Evolutionary conservation across 2,797 vertebrate species (phyloP).

Genomic region (Aplochiton taeniatus): DNA sequence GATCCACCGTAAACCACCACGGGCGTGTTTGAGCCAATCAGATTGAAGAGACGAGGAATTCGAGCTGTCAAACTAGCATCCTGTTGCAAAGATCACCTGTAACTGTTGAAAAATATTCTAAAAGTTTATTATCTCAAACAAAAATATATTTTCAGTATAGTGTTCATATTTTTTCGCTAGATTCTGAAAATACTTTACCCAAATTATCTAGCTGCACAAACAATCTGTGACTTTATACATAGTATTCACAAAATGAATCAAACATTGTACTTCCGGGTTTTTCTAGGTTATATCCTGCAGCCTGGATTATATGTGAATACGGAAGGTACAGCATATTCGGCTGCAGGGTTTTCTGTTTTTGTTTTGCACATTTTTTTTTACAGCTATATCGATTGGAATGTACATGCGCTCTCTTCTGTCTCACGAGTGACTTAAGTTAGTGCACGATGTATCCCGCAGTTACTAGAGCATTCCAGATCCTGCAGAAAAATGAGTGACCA

Average conservation of each 20-base stretch:
- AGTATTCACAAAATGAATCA: too few species aligned
- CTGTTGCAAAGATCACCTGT: slow-evolving; percentile 3
- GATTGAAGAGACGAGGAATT: slow-evolving; percentile 18
- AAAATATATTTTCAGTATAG: too few species aligned
- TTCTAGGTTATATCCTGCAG: too few species aligned
- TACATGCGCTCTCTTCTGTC: too few species aligned
- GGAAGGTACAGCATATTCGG: not conserved
- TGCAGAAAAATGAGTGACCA: not conserved
- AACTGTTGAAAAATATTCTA: not conserved
- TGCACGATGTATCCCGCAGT: not conserved
- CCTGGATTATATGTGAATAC: not conserved
- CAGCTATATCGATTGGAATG: too few species aligned
- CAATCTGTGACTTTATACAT: too few species aligned
- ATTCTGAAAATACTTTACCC: too few species aligned
- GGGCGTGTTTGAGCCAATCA: slow-evolving; percentile 32
- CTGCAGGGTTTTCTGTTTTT: not conserved
- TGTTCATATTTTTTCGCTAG: too few species aligned
- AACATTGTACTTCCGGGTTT: slow-evolving; percentile 5
- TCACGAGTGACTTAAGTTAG: too few species aligned
- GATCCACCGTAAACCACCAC: not conserved
- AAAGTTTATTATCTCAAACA: too few species aligned
- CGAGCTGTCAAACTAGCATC: slow-evolving; percentile 55
- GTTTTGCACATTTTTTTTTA: too few species aligned
- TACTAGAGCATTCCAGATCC: not conserved
- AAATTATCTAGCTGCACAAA: too few species aligned